phyloP scores from a whole-genome alignment of 2,888 invertebrate species.

The Pogonocherus hispidulus region DNA sequence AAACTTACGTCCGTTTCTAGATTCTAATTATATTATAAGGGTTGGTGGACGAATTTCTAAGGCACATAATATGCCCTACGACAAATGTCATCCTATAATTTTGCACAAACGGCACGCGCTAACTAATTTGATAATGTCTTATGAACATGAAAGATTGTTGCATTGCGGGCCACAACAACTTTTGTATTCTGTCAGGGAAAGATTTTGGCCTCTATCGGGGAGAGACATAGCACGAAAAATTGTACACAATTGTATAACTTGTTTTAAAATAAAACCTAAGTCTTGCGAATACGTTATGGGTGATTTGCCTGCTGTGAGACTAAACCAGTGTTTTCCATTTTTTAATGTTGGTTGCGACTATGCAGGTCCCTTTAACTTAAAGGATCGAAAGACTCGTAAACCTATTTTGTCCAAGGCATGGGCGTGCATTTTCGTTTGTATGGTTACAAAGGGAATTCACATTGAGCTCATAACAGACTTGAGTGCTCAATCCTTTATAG shows the following conservation, averaged over 20 bases:
- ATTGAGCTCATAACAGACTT: no score
- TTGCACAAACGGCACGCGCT: not conserved
- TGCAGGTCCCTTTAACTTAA: constrained; percentile 30
- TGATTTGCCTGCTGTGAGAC: no score
- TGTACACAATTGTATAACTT: no score
- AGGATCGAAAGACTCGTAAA: constrained; percentile 24
- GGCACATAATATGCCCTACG: not conserved
- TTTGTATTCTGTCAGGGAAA: constrained; percentile 12
- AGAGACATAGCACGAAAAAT: no score
- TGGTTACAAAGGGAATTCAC: constrained; percentile 26
- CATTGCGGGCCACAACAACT: constrained; percentile 25
- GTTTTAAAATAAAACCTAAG: no score
- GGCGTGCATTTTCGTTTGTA: constrained; percentile 13
- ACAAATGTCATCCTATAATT: not conserved
- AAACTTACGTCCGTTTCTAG: constrained; percentile 2
- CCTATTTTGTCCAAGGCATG: constrained; percentile 28
- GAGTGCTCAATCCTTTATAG: no score
- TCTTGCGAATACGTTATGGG: no score
- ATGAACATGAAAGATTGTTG: constrained; percentile 10
- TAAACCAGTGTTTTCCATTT: constrained; percentile 29
- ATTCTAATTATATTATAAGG: constrained; percentile 10
- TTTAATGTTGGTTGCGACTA: constrained; percentile 31
- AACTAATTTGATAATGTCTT: constrained; percentile 5
- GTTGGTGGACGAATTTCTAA: no score
- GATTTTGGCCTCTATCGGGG: no score